Base-by-base conservation (phyloP, 2,888 invertebrate species). In the Chrysodeixis includens region DNA sequence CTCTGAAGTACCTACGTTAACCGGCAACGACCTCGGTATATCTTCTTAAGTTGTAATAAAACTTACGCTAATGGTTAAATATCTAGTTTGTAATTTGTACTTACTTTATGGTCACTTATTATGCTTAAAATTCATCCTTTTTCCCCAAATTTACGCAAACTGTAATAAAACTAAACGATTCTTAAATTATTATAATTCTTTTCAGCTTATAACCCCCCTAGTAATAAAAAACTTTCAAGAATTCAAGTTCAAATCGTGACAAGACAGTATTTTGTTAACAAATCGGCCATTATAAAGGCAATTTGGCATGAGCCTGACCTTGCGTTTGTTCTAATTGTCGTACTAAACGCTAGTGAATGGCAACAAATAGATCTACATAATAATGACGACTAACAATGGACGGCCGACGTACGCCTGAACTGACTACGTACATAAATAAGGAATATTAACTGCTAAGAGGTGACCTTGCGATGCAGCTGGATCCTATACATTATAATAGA, bases 261-360 rank as follows among this genome's bases (percentile, higher is more conserved):
- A 70, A 68, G 60, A 58, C 55, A 71, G 56, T 78, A 30, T 68
- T 77, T 75, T 67, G 69, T 22, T 56, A 71, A 71, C 66, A 57
- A 71, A 66, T 76, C 63, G 20, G 40, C 60, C 20, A 9, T 54
- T 61, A 71, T 69, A 74, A 66, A 78, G 76, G 64, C 61, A 78
- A 83, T 78, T 79, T 75, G 68, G 66, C 74, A 74, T 69, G 80
- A 82, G 74, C 67, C 64, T 77, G 87, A 84, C 92, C 91, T 91
- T 90, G 90, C 60, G 64, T 76, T 75, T 81, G 78, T 84, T 85
- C 83, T 86, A 86, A 85, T 86, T 86, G 86, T 87, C 84, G 83
- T 78, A 83, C 72, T 78, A 85, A 82, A 81, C 82, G 83, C 79
- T 83, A 84, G 88, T 87, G 89, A 91, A 88, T 78, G 89, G 87